Conservation (phyloP, 2,888 invertebrate species). For the Drosophila fungiperda region DNA sequence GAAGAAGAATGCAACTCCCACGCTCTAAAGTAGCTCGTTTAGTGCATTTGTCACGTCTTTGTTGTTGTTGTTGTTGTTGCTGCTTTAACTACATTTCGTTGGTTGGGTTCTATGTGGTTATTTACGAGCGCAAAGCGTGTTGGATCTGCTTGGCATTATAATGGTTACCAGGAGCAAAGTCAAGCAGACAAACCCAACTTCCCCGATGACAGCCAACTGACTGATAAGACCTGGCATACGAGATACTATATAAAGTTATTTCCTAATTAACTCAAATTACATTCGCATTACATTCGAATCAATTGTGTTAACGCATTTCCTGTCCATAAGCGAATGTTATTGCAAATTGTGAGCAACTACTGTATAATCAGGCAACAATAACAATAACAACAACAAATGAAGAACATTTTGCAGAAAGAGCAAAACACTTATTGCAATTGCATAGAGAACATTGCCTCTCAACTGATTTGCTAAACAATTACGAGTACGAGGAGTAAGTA, state of each 20-base stretch:
- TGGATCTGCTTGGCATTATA: constrained; percentile 56
- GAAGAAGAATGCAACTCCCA: constrained; percentile 68
- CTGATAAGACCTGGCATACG: constrained; percentile 4
- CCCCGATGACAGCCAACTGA: constrained; percentile 3
- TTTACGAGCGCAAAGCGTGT: constrained; percentile 69
- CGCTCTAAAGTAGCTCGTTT: constrained; percentile 76
- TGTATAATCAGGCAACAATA: constrained; percentile 70
- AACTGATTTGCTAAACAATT: constrained; percentile 80
- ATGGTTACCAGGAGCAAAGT: constrained; percentile 24
- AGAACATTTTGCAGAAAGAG: constrained; percentile 14
- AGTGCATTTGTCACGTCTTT: constrained; percentile 80
- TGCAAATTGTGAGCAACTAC: constrained; percentile 78
- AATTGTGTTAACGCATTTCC: constrained; percentile 39
- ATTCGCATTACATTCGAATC: neutral
- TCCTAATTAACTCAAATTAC: neutral
- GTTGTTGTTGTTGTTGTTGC: constrained; percentile 48
- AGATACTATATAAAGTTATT: neutral
- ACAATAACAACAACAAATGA: constrained; percentile 26
- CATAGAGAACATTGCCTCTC: constrained; percentile 48
- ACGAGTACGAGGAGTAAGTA: constrained; percentile 48
- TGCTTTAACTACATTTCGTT: constrained; percentile 17
- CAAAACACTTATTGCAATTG: constrained; percentile 44
- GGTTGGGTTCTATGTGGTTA: constrained; percentile 44
- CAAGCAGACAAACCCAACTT: neutral
- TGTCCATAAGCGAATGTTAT: constrained; percentile 40